phyloP scores from a whole-genome alignment of 2,797 vertebrate genomes.

The Lateolabrax maculatus region DNA sequence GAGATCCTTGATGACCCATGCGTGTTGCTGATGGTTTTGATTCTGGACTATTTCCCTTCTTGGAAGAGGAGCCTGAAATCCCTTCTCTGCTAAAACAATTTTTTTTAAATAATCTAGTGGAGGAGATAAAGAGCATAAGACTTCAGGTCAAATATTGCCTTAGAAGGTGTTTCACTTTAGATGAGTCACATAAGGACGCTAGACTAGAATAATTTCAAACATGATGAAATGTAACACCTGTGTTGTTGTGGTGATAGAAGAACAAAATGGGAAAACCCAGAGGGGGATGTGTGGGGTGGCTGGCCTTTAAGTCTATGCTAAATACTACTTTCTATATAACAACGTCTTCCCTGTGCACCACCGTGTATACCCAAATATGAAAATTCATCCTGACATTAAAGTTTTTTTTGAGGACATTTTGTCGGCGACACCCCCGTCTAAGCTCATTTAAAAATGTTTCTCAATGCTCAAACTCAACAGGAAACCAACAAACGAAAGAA shows the following conservation, averaged over 20 bases:
- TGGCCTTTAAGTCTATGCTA: background rate
- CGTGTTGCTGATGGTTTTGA: background rate
- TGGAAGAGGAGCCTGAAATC: too few relatives aligned
- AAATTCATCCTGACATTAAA: background rate
- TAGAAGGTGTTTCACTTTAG: background rate
- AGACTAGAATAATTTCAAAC: background rate
- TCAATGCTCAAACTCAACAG: background rate
- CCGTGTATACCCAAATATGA: background rate
- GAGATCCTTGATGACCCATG: background rate
- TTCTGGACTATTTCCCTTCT: too few relatives aligned
- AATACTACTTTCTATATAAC: background rate
- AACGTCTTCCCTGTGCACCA: background rate
- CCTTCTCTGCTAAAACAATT: background rate
- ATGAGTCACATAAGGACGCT: constrained; percentile 24
- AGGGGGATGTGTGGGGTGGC: background rate
- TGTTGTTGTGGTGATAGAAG: background rate
- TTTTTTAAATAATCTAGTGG: background rate
- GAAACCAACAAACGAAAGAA: background rate
- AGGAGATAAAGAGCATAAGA: too few relatives aligned
- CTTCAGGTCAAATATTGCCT: background rate
- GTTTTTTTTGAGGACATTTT: too few relatives aligned
- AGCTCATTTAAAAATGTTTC: background rate
- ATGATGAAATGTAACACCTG: background rate
- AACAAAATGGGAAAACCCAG: constrained; percentile 35
- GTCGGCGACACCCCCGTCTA: background rate